Evolutionary conservation across 1,140 invertebrate species (phyloP).

Genomic region (Heliconius eleuchia): DNA sequence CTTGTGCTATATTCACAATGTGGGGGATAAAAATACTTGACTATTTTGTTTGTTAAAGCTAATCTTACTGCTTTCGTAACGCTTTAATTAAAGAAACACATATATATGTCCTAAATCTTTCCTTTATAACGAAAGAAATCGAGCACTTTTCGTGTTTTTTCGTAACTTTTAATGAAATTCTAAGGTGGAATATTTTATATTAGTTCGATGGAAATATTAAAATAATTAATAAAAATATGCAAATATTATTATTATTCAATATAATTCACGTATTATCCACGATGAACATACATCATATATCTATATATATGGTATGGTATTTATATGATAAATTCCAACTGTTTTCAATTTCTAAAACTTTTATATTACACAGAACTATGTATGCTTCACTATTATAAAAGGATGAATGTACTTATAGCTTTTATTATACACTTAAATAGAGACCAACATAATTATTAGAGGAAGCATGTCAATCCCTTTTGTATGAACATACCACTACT

Average conservation of each 20-base stretch:
- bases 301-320: too few species aligned
- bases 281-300: too few species aligned
- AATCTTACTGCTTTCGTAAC: slow-evolving; percentile 10
- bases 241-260: too few species aligned
- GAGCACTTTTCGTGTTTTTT: neutral
- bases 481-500: slow-evolving; percentile 48
- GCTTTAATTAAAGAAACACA: neutral
- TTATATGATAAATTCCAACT: neutral
- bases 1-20: slow-evolving; percentile 37
- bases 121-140: neutral
- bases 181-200: too few species aligned
- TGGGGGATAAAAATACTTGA: slow-evolving; percentile 29
- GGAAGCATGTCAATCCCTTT: slow-evolving; percentile 47
- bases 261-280: too few species aligned
- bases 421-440: slow-evolving; percentile 39
- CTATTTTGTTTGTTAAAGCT: slow-evolving; percentile 18
- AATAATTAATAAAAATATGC: too few species aligned
- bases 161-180: neutral
- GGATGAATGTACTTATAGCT: slow-evolving; percentile 34
- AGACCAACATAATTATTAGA: slow-evolving; percentile 42
- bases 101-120: neutral
- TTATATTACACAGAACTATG: slow-evolving; percentile 1
- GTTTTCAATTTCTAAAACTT: slow-evolving; percentile 4
- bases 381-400: slow-evolving; percentile 26
- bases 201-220: too few species aligned